Conservation (phyloP, 2,888 invertebrate genomes). For the Plagodis dolabraria region DNA sequence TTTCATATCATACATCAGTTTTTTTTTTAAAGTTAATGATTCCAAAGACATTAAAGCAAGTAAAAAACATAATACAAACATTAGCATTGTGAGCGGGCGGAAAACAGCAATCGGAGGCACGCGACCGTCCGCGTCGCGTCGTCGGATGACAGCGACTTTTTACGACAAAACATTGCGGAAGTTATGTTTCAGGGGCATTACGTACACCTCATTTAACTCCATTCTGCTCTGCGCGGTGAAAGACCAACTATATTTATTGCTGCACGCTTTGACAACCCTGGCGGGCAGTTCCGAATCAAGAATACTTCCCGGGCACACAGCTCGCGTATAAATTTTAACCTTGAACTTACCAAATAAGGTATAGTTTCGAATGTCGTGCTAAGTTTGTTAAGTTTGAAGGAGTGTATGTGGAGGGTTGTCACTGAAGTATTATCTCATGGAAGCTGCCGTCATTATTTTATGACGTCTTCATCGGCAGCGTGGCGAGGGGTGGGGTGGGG, state of each 20-base stretch:
- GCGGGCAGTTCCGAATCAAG: slow-evolving; percentile 39
- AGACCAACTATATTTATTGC: slow-evolving; percentile 74
- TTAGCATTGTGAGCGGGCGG: slow-evolving; percentile 45
- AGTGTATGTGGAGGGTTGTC: slow-evolving; percentile 56
- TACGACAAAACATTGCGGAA: slow-evolving; percentile 78
- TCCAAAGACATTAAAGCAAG: no score
- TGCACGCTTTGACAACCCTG: slow-evolving; percentile 73
- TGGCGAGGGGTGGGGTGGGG: slow-evolving; percentile 31
- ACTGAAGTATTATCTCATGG: slow-evolving; percentile 58
- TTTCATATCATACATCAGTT: no score
- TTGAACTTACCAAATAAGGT: slow-evolving; percentile 18
- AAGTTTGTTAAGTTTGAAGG: slow-evolving; percentile 8
- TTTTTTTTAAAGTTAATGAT: no score
- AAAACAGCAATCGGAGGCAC: slow-evolving; percentile 47
- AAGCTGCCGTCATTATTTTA: slow-evolving; percentile 76
- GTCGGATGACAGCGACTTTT: slow-evolving; percentile 58
- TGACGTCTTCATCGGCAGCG: slow-evolving; percentile 72
- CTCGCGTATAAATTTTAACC: slow-evolving; percentile 16
- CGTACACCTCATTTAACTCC: slow-evolving; percentile 78
- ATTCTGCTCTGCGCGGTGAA: slow-evolving; percentile 64
- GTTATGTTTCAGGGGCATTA: slow-evolving; percentile 73
- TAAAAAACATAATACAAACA: slow-evolving; percentile 31
- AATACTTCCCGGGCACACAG: slow-evolving; percentile 37
- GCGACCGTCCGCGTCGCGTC: slow-evolving; percentile 13
- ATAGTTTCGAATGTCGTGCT: slow-evolving; percentile 5